Conservation (phyloP, 1,140 invertebrate species). For the Cydia strobilella region DNA sequence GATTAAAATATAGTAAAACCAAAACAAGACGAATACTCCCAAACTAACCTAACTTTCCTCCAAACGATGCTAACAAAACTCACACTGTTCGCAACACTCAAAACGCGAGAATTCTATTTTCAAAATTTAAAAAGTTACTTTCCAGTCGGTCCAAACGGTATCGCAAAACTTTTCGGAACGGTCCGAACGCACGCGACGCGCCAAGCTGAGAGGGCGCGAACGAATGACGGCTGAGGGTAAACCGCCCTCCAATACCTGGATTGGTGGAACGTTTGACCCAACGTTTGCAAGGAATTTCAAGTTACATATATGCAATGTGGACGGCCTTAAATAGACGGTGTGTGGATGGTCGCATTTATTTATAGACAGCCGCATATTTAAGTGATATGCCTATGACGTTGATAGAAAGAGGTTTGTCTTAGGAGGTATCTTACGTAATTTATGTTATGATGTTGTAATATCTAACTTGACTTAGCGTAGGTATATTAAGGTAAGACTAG, state of each 20-base stretch:
- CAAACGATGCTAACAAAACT: not conserved
- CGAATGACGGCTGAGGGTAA: slow-evolving; percentile 18
- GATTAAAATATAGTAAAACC: not conserved
- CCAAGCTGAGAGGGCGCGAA: slow-evolving; percentile 15
- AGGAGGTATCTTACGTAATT: not conserved
- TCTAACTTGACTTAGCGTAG: too few relatives aligned
- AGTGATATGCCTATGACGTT: not conserved
- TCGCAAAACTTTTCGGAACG: slow-evolving; percentile 3
- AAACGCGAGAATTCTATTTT: not conserved
- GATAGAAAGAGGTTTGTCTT: not conserved
- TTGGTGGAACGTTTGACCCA: slow-evolving; percentile 13
- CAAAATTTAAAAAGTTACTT: not conserved
- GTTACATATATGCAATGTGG: not conserved
- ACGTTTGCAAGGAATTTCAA: slow-evolving; percentile 16
- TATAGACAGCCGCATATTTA: not conserved
- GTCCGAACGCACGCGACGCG: slow-evolving; percentile 17
- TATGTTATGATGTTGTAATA: too few relatives aligned
- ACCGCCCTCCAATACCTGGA: slow-evolving; percentile 13
- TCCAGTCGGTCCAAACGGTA: not conserved
- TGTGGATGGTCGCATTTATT: not conserved
- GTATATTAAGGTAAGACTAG: not conserved
- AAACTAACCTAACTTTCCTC: not conserved
- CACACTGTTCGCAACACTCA: not conserved
- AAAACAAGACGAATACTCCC: not conserved
- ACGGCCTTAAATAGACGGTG: not conserved